Evolutionary conservation across 1,140 invertebrate species (phyloP).

Genomic region (Lucilia cuprina): DNA sequence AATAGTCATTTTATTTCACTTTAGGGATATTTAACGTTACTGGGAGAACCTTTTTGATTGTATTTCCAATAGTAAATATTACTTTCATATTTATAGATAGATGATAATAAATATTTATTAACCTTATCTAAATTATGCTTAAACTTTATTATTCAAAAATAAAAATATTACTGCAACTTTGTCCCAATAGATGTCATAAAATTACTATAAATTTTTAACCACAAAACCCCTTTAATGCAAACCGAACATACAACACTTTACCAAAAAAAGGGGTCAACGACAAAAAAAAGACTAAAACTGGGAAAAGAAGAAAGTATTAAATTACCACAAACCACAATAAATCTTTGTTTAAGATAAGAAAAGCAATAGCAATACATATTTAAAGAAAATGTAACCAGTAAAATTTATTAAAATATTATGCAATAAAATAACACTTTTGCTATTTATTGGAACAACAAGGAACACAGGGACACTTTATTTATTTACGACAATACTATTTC

Average conservation of each 20-base stretch:
- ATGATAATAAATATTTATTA: slow-evolving; percentile 19
- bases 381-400: not conserved
- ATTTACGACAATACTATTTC: not conserved
- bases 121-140: slow-evolving; percentile 6
- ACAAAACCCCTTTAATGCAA: not conserved
- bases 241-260: not conserved
- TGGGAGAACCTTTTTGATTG: too few species aligned
- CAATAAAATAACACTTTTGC: not conserved
- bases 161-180: slow-evolving; percentile 1
- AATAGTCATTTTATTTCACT: too few species aligned
- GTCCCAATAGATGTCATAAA: slow-evolving; percentile 2
- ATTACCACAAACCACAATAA: slow-evolving; percentile 21
- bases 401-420: slow-evolving; percentile 20
- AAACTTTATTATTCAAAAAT: slow-evolving; percentile 28
- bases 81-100: slow-evolving; percentile 20
- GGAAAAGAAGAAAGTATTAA: slow-evolving; percentile 17
- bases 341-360: slow-evolving; percentile 19
- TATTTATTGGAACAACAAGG: not conserved
- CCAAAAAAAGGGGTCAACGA: not conserved
- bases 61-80: not conserved
- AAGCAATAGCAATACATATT: not conserved
- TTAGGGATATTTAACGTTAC: too few species aligned
- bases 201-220: not conserved
- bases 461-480: not conserved
- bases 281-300: too few species aligned